Evolutionary conservation across 2,797 vertebrate species (phyloP), one percentile per base, ranked within the genome.

Genomic region (Harpagifer antarcticus): DNA sequence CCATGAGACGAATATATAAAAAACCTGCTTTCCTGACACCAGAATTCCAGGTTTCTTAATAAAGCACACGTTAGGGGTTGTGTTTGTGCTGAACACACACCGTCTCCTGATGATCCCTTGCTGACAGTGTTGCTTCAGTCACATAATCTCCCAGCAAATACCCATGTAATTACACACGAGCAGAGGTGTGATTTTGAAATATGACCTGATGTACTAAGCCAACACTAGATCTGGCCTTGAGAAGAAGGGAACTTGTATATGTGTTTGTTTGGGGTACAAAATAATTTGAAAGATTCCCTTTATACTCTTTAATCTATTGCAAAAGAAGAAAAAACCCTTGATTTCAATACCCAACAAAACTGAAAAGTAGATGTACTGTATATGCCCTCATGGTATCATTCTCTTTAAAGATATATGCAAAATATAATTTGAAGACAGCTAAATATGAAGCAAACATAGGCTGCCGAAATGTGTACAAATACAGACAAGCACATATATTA

Each of bases 121-220:
- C 43, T 49, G 66, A 55, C 71, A 71, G 49, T 64, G 80, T 68
- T 49, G 48, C 60, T 74, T n/a, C 71, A 52, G 42, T 67, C 23
- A 20, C 42, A 70, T 86, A 76, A 83, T 82, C 82, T 68, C 55
- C 19, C 23, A n/a, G 68, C 37, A 78, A 72, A 78, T 87, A 71
- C 64, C 43, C 68, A 31, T 12, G 3, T 65, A 63, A 67, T 67
- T 37, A 44, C 56, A 68, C 33, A 42, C 37, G 42, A 17, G 33
- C 33, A 37, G 33, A 37, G 8, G 33, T 37, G 33, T 37, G 33
- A 37, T 37, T 37, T 37, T 9, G 33, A 37, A 9, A 37, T 37
- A 37, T 37, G 6, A 37, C 33, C 33, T 37, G 33, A 37, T 37
- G 5, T 17, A 54, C 20, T 31, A 16, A 1, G 14, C 0, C n/a